phyloP scores from a whole-genome alignment of 2,113 vertebrate species.

The Mionectes macconnelli region DNA sequence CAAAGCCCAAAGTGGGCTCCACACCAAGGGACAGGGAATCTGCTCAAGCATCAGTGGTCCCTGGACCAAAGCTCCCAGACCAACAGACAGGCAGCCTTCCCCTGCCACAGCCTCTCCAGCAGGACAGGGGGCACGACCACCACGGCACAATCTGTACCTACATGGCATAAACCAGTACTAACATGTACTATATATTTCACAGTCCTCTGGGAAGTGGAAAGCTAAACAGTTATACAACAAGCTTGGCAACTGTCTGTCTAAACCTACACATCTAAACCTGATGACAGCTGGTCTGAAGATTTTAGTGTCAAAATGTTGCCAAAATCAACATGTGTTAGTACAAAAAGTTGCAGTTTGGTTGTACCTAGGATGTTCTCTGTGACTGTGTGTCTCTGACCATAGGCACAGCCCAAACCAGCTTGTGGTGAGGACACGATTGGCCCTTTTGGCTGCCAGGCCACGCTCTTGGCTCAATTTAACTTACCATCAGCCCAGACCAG shows the following conservation, averaged over 20 bases:
- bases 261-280: neutral
- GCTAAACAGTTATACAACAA: neutral
- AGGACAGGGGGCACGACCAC: neutral
- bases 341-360: neutral
- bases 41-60: neutral
- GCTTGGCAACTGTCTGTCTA: neutral
- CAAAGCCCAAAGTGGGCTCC: neutral
- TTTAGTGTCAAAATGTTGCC: neutral
- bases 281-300: neutral
- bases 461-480: neutral
- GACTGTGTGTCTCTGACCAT: neutral
- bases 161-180: neutral
- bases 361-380: neutral
- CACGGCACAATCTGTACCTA: neutral
- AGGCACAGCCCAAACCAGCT: neutral
- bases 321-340: neutral
- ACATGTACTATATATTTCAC: neutral
- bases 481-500: neutral
- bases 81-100: neutral
- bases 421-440: neutral
- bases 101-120: fast-evolving
- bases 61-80: neutral
- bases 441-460: neutral
- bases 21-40: fast-evolving
- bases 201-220: neutral